Evolutionary conservation across 2,888 invertebrate species (phyloP).

Genomic region (Lycocerus yunnanus): DNA sequence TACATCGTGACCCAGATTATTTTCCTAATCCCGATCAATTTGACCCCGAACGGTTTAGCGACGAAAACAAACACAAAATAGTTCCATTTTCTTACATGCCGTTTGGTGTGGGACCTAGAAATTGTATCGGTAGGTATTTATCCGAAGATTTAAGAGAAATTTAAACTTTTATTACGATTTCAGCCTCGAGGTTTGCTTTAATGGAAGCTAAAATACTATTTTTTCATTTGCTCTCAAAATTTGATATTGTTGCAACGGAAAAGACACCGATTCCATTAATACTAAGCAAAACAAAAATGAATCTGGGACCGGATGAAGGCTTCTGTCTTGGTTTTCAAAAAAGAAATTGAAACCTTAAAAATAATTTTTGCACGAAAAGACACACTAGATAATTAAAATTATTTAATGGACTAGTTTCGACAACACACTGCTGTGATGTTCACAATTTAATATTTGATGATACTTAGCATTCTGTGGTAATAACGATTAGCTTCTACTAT

Average conservation of each 20-base stretch:
- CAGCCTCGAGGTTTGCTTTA: constrained; percentile 37
- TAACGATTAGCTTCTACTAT: too few species aligned
- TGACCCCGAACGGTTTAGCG: constrained; percentile 59
- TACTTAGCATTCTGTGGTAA: too few species aligned
- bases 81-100: constrained; percentile 59
- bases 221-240: constrained; percentile 39
- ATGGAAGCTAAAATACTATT: constrained; percentile 37
- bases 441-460: too few species aligned
- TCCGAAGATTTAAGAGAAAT: not conserved
- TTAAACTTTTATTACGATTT: constrained; percentile 35
- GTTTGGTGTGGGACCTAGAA: constrained; percentile 56
- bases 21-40: constrained; percentile 61
- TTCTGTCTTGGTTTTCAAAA: constrained; percentile 43
- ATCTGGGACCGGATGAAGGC: constrained; percentile 38
- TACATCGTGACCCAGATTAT: constrained; percentile 61
- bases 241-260: constrained; percentile 39
- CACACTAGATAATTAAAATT: too few species aligned
- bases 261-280: constrained; percentile 43
- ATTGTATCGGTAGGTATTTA: constrained; percentile 45
- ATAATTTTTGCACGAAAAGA: too few species aligned
- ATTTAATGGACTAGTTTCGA: too few species aligned
- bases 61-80: constrained; percentile 57
- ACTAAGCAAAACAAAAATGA: constrained; percentile 29
- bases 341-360: constrained; percentile 6
- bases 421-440: too few species aligned